Evolutionary conservation across 2,888 invertebrate species (phyloP).

Genomic region (Leptinotarsa juncta): DNA sequence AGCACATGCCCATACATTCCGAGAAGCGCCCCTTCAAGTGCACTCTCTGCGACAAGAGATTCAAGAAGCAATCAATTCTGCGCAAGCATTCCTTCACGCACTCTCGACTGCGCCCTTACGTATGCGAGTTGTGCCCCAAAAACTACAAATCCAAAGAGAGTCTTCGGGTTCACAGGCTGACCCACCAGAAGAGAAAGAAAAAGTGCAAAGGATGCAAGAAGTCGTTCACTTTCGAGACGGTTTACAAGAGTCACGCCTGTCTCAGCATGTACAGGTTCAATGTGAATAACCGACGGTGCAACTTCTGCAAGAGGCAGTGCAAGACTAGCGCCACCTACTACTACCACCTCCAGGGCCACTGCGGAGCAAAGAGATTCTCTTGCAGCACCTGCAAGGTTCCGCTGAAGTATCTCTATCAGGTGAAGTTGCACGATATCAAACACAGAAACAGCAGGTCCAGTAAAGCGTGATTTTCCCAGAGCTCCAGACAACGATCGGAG

Average conservation of each 20-base stretch:
- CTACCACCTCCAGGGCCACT: conserved; percentile 36
- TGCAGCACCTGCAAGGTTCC: conserved; percentile 34
- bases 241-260: conserved; percentile 38
- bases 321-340: conserved; percentile 34
- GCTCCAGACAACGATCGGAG: not conserved
- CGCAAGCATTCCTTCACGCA: conserved; percentile 48
- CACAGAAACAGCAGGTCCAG: conserved; percentile 12
- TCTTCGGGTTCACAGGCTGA: conserved; percentile 42
- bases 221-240: conserved; percentile 34
- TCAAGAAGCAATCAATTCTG: conserved; percentile 48
- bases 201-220: conserved; percentile 37
- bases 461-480: not conserved
- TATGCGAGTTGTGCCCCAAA: conserved; percentile 44
- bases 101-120: conserved; percentile 36
- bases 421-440: conserved; percentile 35
- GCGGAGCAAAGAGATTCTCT: conserved; percentile 27
- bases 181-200: conserved; percentile 30
- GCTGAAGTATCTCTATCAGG: conserved; percentile 36
- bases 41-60: conserved; percentile 43
- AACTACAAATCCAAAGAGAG: conserved; percentile 46
- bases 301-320: conserved; percentile 37
- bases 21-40: conserved; percentile 48
- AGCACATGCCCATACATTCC: conserved; percentile 49
- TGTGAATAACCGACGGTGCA: conserved; percentile 32
- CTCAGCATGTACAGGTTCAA: conserved; percentile 32